Percentiles rank a stretch among this genome's conserved stretches.
phyloP scores from a whole-genome alignment of 2,888 invertebrate species.

The Anoncus sp. region DNA sequence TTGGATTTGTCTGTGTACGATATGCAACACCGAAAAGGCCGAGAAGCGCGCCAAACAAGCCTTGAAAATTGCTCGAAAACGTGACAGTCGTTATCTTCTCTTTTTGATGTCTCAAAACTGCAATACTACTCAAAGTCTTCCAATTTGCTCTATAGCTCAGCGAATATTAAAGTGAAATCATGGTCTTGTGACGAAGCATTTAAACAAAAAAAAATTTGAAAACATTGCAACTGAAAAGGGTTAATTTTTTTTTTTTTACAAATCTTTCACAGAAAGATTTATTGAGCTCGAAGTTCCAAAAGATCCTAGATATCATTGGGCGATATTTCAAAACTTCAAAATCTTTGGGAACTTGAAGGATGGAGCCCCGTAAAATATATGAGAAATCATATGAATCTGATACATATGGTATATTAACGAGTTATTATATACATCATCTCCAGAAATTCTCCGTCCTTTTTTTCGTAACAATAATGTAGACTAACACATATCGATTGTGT shows the following conservation, averaged over 20 bases:
- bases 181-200: too few relatives aligned
- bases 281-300: constrained; percentile 12
- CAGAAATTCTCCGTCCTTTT: constrained; percentile 34
- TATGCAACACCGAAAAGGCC: constrained; percentile 85
- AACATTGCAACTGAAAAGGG: neutral
- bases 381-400: constrained; percentile 28
- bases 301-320: constrained; percentile 70
- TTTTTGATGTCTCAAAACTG: neutral
- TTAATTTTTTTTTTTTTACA: neutral
- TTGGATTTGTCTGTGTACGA: constrained; percentile 84
- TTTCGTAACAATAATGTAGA: constrained; percentile 12
- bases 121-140: constrained; percentile 17
- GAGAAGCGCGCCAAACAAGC: constrained; percentile 87
- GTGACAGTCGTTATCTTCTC: neutral
- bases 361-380: constrained; percentile 59
- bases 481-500: neutral
- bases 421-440: constrained; percentile 19
- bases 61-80: constrained; percentile 81
- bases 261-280: constrained; percentile 1
- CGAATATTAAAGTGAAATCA: too few relatives aligned
- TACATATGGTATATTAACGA: constrained; percentile 2
- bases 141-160: neutral
- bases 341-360: constrained; percentile 72
- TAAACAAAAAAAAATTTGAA: neutral
- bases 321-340: constrained; percentile 70